Conservation (phyloP, 2,113 vertebrate genomes). For the Nycticebus coucang region DNA sequence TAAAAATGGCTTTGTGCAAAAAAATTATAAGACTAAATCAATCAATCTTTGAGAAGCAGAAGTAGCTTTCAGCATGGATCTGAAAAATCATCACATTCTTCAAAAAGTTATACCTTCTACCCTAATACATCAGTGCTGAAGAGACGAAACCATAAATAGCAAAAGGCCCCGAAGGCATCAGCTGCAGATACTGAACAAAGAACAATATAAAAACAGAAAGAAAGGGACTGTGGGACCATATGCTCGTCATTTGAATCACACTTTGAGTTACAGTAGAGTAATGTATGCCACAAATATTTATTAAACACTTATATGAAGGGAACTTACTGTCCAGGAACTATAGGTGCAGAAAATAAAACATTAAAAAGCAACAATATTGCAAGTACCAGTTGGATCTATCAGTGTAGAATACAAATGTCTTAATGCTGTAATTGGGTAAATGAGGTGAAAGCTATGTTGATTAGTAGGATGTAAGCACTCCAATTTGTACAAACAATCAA, state of each 20-base stretch:
- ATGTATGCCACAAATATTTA: neutral
- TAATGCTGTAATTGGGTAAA: no score
- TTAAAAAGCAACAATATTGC: neutral
- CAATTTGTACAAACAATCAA: no score
- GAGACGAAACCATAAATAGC: conserved; percentile 54
- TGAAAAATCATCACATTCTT: conserved; percentile 42
- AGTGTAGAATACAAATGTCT: no score
- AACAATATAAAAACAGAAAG: conserved; percentile 5
- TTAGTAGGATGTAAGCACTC: no score
- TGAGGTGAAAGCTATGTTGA: no score
- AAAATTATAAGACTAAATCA: neutral
- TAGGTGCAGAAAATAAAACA: neutral
- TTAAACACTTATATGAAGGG: neutral
- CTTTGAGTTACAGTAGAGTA: conserved; percentile 11
- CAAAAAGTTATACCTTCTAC: neutral
- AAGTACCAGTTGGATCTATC: no score
- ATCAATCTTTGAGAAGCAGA: neutral
- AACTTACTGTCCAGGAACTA: neutral
- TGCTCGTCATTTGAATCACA: neutral
- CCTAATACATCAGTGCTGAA: conserved; percentile 4
- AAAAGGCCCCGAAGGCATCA: conserved; percentile 36
- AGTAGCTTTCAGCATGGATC: neutral
- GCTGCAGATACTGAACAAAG: conserved; percentile 8
- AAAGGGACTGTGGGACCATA: neutral
- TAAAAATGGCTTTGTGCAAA: neutral